Evolutionary conservation across 2,113 vertebrate genomes (phyloP), one percentile per base, ranked within the genome.

Genomic region (Orientallactaga bullata): DNA sequence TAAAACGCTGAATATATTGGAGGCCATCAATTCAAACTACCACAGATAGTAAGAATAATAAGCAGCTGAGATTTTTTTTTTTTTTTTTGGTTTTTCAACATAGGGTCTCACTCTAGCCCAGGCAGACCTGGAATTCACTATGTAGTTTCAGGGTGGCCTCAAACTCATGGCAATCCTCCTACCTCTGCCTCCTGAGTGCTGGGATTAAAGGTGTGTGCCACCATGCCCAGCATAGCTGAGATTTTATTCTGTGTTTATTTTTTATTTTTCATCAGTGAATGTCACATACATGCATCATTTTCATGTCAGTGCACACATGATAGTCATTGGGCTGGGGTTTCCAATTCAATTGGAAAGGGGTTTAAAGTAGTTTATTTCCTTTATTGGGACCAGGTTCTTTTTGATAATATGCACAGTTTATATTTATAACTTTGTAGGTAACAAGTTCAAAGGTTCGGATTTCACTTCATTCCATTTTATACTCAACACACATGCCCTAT

Each of bases 231-330:
- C 42, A 47, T 8, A 37, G 6, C 55, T 55, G 55, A 92, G 30
- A 69, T 86, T 83, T 94, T 21, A 82, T 47, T 86, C 63, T 72
- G 20, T 2, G 3, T 39, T 94, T 21, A 82, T 47, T 86, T 71
- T 72, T 16, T 2, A 3, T 39, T 89, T 89, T 51, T 7, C 10
- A 68, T 3, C 6, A 77, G 24, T 4, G 24, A 77, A 35, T 15
- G 7, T 89, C 24, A 47, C n/a, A 72, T 7, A n/a, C 9, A 72
- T 26, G 30, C 15, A 30, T 85, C 13, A 73, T 89, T 58, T 65
- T 63, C 30, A 42, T n/a, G 30, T 65, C 23, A 73, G 30, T 20
- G 32, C 39, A 10, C 61, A 89, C 21, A 20, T 69, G 61, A 81
- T 55, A 69, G 18, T 81, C 76, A 69, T 4, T 71, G 32, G 9